Conservation (phyloP, 64 coral and sea anemone genomes). For the Acropora tenuis region DNA sequence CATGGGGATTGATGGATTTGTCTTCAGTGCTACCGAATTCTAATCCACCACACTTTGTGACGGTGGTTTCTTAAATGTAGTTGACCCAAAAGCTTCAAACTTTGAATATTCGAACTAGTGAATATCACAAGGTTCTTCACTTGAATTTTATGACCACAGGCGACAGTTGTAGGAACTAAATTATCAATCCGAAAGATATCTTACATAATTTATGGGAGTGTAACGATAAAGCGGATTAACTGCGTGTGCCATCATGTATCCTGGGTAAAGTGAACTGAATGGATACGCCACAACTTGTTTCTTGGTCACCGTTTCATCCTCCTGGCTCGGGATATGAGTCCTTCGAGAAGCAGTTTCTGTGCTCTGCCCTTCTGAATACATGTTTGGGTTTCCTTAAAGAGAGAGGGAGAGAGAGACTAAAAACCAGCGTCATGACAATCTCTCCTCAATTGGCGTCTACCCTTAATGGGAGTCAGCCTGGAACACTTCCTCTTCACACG, state of each 20-base stretch:
- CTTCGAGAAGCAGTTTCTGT: slow-evolving; percentile 48
- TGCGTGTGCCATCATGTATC: slow-evolving; percentile 14
- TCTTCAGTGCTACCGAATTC: too few relatives aligned
- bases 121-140: too few relatives aligned
- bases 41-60: too few relatives aligned
- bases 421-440: background rate
- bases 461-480: too few relatives aligned
- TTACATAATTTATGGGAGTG: slow-evolving; percentile 36
- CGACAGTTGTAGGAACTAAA: background rate
- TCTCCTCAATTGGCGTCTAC: too few relatives aligned
- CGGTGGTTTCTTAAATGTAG: too few relatives aligned
- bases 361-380: slow-evolving; percentile 26
- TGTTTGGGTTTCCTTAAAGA: slow-evolving; percentile 31
- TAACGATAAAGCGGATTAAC: slow-evolving; percentile 30
- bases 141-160: too few relatives aligned
- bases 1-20: too few relatives aligned
- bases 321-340: slow-evolving; percentile 52
- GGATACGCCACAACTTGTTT: slow-evolving; percentile 87
- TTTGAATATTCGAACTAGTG: too few relatives aligned
- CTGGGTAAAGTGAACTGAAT: slow-evolving; percentile 13
- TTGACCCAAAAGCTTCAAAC: too few relatives aligned
- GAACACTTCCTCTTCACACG: too few relatives aligned
- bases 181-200: background rate
- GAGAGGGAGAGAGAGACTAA: background rate
- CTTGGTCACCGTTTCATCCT: slow-evolving; percentile 39